Percentiles rank a stretch among this genome's conserved stretches.
Evolutionary conservation across 2,113 vertebrate genomes (phyloP).

Genomic region (Stercorarius parasiticus): DNA sequence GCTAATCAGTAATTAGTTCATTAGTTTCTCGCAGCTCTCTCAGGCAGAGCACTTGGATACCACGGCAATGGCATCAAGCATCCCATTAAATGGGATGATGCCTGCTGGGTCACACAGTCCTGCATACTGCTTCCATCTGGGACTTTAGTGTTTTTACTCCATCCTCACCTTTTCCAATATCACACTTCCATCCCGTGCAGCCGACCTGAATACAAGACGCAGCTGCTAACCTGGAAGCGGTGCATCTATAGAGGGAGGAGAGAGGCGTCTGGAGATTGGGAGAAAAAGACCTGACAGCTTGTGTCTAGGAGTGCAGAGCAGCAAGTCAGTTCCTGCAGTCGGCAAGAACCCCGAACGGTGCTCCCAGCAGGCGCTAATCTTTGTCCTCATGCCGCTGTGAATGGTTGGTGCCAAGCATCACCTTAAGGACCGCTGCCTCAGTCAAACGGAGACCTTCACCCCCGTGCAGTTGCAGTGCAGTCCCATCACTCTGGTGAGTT

Average conservation of each 20-base stretch:
- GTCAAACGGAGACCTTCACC: background rate
- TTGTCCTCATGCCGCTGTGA: background rate
- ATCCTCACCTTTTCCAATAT: background rate
- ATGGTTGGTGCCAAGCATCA: background rate
- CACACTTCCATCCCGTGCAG: background rate
- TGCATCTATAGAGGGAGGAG: background rate
- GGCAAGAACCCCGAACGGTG: accelerated
- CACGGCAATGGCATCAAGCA: background rate
- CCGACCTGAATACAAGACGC: background rate
- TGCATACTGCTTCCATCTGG: background rate
- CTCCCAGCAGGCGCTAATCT: background rate
- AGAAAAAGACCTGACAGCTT: background rate
- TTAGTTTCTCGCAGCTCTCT: background rate
- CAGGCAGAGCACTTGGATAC: background rate
- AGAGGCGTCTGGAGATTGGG: background rate
- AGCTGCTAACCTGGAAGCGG: background rate
- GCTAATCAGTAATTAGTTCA: background rate
- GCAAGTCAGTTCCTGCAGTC: too few relatives aligned
- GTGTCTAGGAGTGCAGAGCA: background rate
- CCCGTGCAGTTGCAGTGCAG: background rate
- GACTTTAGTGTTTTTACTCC: background rate
- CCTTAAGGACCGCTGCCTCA: background rate
- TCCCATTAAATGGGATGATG: background rate
- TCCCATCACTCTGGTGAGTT: background rate
- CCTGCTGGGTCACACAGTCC: background rate